These are phyloP conservation scores for Bombus superbus DNA, from an alignment of 1,140 invertebrate genomes.

Conservation along the genomic window DNA sequence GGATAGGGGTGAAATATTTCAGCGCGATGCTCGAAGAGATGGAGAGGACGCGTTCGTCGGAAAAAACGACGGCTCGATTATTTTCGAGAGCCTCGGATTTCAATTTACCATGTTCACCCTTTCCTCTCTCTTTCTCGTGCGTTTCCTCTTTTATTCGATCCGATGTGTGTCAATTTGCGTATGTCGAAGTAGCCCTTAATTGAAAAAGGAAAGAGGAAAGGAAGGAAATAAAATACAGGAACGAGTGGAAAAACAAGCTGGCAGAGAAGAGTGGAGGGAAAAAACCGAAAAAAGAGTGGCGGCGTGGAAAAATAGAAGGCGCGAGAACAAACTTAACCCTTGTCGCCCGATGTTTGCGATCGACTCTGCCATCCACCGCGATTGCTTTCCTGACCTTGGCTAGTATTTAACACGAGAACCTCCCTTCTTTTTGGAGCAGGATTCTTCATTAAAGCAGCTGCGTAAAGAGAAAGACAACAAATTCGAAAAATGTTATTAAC, in stretches of 20 bases:
- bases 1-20: conserved; percentile 33
- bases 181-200: conserved; percentile 9
- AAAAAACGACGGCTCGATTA: conserved; percentile 37
- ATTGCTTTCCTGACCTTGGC: conserved; percentile 2
- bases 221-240: neutral
- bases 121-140: neutral
- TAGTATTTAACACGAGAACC: neutral
- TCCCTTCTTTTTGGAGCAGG: neutral
- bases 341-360: conserved; percentile 9
- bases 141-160: neutral
- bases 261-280: neutral
- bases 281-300: neutral
- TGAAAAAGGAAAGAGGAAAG: neutral
- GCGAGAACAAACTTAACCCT: conserved; percentile 24
- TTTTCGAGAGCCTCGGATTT: conserved; percentile 35
- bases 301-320: neutral
- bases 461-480: neutral
- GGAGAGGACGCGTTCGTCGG: conserved; percentile 33
- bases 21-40: conserved; percentile 12
- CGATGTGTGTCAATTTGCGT: neutral
- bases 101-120: conserved; percentile 21
- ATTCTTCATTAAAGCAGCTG: neutral
- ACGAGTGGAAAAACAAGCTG: neutral
- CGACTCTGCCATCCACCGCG: neutral
- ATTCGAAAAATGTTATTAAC: too few relatives aligned